Base-by-base conservation (phyloP, 2,888 invertebrate species). In the Lithophane ornitopus region DNA sequence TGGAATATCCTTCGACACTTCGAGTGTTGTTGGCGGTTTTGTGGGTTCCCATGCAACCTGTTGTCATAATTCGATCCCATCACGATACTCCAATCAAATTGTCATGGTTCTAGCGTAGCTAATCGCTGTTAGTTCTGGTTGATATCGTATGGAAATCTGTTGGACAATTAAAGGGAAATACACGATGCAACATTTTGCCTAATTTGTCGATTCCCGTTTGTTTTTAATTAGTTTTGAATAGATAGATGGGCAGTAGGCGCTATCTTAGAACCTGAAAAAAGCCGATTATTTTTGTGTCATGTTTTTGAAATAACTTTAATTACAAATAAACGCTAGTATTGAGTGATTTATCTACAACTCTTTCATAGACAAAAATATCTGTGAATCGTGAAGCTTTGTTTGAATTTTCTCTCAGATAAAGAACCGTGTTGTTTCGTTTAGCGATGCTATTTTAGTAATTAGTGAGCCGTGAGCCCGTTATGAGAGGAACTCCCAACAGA, bases 381-480 rank as follows among this genome's bases (percentile, higher is more conserved):
- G 22, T 28, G 9, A 19, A 71, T 69, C 26, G 44, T 74, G 34
- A 71, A 56, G 16, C 26, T 54, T 44, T 58, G 44, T 75, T 75
- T 70, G 74, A 65, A 26, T 71, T 74, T 63, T 63, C 67, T 63
- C 56, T 84, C 19, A 65, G 62, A 70, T 63, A 72, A 74, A 76
- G 58, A 81, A 70, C 19, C 67, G 74, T 73, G 70, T 70, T 61
- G 70, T 74, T 67, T 22, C 63, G 71, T 78, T 82, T 79, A 74
- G 65, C 67, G 74, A 68, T 74, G 61, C 71, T 61, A 70, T 85
- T 78, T 58, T 67, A 74, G 86, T 71, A 82, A 85, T 84, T 85
- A 85, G 76, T 62, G 63, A 70, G 39, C 72, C 46, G n/a, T 52
- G 84, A 65, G 41, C 41, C n/a, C 22, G 34, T 26, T 68, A 65